Percentiles rank a stretch among this genome's conserved stretches.
These are phyloP conservation scores for Chlorodrepanis virens DNA, from an alignment of 2,113 vertebrate genomes.

Conservation along the genomic window DNA sequence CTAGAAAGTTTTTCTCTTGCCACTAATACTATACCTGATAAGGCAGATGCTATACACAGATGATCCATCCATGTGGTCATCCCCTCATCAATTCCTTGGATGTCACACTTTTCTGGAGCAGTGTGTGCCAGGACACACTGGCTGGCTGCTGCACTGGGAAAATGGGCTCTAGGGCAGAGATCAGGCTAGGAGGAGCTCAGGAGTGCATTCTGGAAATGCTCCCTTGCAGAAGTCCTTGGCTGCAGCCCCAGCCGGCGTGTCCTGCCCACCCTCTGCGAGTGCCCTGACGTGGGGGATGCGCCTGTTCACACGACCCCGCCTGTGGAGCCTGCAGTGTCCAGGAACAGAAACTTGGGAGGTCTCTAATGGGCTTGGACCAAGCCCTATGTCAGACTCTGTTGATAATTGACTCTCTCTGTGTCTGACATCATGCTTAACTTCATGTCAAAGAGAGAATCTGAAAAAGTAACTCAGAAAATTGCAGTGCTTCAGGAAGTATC, in stretches of 20 bases:
- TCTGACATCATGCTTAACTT: not conserved
- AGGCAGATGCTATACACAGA: not conserved
- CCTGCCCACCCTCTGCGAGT: not conserved
- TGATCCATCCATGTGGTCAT: fast-evolving
- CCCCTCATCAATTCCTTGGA: not conserved
- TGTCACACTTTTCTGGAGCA: not conserved
- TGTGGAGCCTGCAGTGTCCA: not conserved
- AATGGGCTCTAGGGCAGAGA: not conserved
- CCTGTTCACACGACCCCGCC: not conserved
- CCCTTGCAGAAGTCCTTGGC: not conserved
- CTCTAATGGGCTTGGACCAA: constrained; percentile 22
- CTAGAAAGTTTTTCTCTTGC: not conserved
- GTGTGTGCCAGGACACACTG: not conserved
- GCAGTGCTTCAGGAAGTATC: not conserved
- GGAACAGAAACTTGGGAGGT: constrained; percentile 54
- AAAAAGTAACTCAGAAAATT: not conserved
- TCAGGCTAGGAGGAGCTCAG: not conserved
- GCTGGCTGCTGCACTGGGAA: not conserved
- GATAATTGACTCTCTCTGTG: not conserved
- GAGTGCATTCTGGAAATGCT: not conserved
- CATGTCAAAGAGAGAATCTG: not conserved
- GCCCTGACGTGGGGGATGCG: not conserved
- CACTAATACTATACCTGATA: not conserved
- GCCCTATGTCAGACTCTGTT: not conserved
- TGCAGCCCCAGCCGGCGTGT: not conserved